Evolutionary conservation across 2,888 invertebrate genomes (phyloP), one percentile per base, ranked within the genome.

Genomic region (Sphinx pinastri): DNA sequence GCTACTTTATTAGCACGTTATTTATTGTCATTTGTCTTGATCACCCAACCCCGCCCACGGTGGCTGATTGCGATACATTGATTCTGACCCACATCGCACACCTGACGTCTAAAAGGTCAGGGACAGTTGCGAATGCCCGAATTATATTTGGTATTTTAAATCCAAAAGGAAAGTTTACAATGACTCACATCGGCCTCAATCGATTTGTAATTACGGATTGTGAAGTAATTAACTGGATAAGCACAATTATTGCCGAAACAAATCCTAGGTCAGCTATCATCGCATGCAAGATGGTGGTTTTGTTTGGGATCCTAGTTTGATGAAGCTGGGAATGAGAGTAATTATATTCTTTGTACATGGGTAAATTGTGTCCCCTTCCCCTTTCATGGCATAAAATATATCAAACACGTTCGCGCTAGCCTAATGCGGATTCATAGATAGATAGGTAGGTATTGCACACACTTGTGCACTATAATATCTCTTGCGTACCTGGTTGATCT

Each of bases 71-170:
- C 60, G 16, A 59, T 51, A 69, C 68, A 68, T 57, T 45, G 69
- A 63, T 60, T 69, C 54, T 63, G 60, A 69, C 69, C 60, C 14
- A 69, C 60, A 63, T 69, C 19, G 60, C n/a, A 45, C 63, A 47
- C 63, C 25, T 60, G 60, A 54, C 13, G 45, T 45, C 14, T 10
- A 19, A 45, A 60, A 63, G 69, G 69, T 69, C 63, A 69, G 31
- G 63, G 60, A 25, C 60, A 57, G 25, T 57, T 68, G 57, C 38
- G 55, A 68, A 12, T 31, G 47, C 54, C 54, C 14, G 47, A 69
- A 25, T 63, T 63, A 69, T 25, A 69, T 69, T 69, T 60, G 60
- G 52, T 60, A 38, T 69, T 69, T 60, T 60, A 69, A 69, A 63
- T 54, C 45, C 69, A 63, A 47, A 69, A 55, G 45, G 60, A 69